phyloP scores from a whole-genome alignment of 2,113 vertebrate genomes.

The Podarcis muralis region DNA sequence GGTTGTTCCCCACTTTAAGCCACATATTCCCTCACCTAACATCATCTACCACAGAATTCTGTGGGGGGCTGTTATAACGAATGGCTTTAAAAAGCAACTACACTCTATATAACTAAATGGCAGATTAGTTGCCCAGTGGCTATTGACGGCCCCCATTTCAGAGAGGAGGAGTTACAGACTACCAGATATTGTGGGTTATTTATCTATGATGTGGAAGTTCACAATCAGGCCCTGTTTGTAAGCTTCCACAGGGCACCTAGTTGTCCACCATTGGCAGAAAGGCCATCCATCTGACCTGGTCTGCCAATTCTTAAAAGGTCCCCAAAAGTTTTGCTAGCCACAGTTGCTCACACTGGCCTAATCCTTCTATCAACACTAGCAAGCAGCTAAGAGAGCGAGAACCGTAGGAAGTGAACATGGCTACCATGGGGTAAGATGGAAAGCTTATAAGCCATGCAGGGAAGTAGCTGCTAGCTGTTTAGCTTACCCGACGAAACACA shows the following conservation, averaged over 20 bases:
- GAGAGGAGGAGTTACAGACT: background rate
- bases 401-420: constrained; percentile 22
- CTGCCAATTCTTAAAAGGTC: background rate
- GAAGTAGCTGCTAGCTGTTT: constrained; percentile 21
- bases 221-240: background rate
- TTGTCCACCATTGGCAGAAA: background rate
- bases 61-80: background rate
- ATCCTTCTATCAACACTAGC: constrained; percentile 32
- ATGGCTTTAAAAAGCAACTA: background rate
- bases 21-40: no score
- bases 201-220: background rate
- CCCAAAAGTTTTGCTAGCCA: background rate
- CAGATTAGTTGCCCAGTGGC: no score
- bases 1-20: background rate
- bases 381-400: constrained; percentile 11
- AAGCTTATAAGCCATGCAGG: constrained; percentile 4
- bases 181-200: background rate
- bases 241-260: no score
- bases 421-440: background rate
- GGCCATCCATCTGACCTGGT: no score
- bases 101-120: background rate
- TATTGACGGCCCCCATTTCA: background rate
- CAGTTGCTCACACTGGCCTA: constrained; percentile 6
- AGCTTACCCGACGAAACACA: background rate
- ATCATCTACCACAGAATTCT: background rate